These are phyloP conservation scores for Balaeniceps rex DNA, from an alignment of 2,113 vertebrate species.

Conservation along the genomic window DNA sequence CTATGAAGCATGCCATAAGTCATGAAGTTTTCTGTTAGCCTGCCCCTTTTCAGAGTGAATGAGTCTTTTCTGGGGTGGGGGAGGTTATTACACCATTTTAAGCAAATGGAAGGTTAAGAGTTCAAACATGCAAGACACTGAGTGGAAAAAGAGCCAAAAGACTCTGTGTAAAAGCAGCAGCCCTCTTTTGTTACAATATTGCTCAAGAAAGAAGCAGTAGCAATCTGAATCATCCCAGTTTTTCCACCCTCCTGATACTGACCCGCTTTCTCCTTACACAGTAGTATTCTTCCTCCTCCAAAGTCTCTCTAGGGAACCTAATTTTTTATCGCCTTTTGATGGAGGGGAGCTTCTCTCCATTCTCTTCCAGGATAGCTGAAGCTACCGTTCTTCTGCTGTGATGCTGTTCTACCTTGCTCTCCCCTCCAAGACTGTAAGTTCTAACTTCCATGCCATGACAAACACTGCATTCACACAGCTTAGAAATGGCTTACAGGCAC, in stretches of 20 bases:
- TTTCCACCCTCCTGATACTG: neutral
- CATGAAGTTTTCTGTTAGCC: neutral
- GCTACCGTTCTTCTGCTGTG: neutral
- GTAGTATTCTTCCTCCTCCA: neutral
- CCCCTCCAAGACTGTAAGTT: too few relatives aligned
- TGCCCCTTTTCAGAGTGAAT: neutral
- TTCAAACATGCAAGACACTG: neutral
- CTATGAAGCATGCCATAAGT: neutral
- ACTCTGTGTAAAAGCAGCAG: neutral
- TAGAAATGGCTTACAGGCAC: neutral
- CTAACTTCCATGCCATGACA: fast-evolving
- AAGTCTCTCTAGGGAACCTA: neutral
- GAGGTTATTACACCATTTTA: neutral
- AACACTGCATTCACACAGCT: neutral
- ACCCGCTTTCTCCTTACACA: neutral
- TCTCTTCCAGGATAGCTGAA: neutral
- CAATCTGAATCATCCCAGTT: neutral
- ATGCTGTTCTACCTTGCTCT: neutral
- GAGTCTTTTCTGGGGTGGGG: neutral
- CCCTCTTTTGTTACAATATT: neutral
- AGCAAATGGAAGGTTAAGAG: neutral
- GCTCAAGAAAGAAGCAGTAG: neutral
- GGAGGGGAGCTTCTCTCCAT: neutral
- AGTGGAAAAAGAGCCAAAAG: neutral
- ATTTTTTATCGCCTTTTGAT: neutral